Evolutionary conservation across 2,888 invertebrate species (phyloP), one percentile per base, ranked within the genome.

Genomic region (Caenorhabditis zanzibari): DNA sequence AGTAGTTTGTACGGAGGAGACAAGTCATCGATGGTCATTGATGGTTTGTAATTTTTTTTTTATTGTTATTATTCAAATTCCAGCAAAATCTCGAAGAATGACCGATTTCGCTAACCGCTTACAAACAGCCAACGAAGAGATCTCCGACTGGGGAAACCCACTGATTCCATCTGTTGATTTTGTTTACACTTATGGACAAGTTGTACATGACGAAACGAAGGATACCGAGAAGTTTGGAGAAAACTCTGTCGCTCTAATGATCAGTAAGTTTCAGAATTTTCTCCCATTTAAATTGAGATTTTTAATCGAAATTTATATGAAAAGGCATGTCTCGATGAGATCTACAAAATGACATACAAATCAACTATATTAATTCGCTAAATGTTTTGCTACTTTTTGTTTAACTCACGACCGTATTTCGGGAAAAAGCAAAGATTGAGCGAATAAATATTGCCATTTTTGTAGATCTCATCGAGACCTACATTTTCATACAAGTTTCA

Each of bases 151-250:
- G 83, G 83, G 80, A 44, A 84, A 80, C 47, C 75, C 83, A 9
- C 16, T 44, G 28, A 32, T 44, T 32, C 75, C 80, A 1, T 80
- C 80, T 4, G 80, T 71, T 28, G 81, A 85, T 26, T 10, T 56
- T 1, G 76, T 83, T 12, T 86, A 49, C 61, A 76, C 83, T 4
- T 86, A 85, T 63, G 86, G 86, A 19, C 85, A 86, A 59, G 61
- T 86, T 2, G 54, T 85, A 12, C 75, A 80, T 32, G 84, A 85
- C n/a, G 69, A 71, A 22, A 19, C 59, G 5, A 84, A 59, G 28
- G 83, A 83, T 14, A 63, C 52, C 12, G 74, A 73, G 19, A 77
- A 81, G 56, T 72, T 85, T 16, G 74, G 81, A 38, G 86, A 86
- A 16, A 22, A 77, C 44, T 64, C 79, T 2, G 58, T 71, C 7